Evolutionary conservation across 2,113 vertebrate species (phyloP).

Genomic region (Meles meles): DNA sequence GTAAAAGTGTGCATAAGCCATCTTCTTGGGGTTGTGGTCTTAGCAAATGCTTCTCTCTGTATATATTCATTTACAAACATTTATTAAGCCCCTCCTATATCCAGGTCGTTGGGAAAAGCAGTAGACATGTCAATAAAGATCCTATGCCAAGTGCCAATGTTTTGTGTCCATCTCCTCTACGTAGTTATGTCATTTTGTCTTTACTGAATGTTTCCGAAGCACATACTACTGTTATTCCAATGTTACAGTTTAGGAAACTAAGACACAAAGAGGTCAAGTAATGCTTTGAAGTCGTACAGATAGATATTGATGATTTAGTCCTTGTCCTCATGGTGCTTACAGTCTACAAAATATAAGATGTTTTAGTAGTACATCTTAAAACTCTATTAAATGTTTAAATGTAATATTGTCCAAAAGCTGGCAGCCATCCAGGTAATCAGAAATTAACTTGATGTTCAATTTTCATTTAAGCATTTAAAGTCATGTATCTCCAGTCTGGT

Average conservation of each 20-base stretch:
- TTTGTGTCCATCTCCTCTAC: background rate
- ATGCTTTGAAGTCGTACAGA: background rate
- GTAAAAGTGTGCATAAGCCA: background rate
- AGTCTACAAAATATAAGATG: background rate
- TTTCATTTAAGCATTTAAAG: conserved; percentile 12
- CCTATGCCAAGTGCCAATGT: background rate
- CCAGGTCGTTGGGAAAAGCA: background rate
- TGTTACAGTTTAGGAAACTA: background rate
- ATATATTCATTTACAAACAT: background rate
- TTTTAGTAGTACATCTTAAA: background rate
- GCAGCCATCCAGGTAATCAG: background rate
- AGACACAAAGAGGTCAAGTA: background rate
- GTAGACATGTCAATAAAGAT: background rate
- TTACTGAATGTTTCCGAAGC: background rate
- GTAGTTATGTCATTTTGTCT: background rate
- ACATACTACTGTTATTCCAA: background rate
- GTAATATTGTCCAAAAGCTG: background rate
- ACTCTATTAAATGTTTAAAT: conserved; percentile 21
- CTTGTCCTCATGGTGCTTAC: background rate
- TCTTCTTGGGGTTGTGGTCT: background rate
- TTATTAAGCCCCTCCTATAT: background rate
- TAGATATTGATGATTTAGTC: background rate
- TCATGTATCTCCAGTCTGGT: background rate
- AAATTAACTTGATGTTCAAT: conserved; percentile 42
- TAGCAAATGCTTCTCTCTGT: background rate